phyloP scores from a whole-genome alignment of 1,140 invertebrate genomes.

The Ditylenchus dipsaci region DNA sequence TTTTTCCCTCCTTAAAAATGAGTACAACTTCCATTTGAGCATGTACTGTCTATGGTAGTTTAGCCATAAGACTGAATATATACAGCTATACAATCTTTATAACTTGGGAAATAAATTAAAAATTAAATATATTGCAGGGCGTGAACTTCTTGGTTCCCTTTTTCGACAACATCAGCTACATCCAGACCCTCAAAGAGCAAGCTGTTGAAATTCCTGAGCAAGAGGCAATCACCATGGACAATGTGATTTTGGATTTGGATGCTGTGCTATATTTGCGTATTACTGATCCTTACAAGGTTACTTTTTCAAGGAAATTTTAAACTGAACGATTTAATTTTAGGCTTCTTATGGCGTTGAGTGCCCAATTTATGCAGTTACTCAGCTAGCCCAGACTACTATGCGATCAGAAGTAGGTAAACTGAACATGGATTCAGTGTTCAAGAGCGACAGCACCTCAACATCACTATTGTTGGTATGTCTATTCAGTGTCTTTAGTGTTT shows the following conservation, averaged over 20 bases:
- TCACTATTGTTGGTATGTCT: slow-evolving; percentile 75
- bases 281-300: slow-evolving; percentile 80
- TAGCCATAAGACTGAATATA: too few relatives aligned
- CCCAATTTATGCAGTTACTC: slow-evolving; percentile 95
- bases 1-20: too few relatives aligned
- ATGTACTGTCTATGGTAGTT: too few relatives aligned
- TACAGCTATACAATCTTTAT: too few relatives aligned
- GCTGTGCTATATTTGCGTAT: slow-evolving; percentile 85
- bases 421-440: slow-evolving; percentile 86
- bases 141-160: slow-evolving; percentile 87
- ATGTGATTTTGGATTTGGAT: slow-evolving; percentile 63
- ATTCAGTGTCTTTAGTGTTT: too few relatives aligned
- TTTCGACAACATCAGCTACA: slow-evolving; percentile 88
- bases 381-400: slow-evolving; percentile 97
- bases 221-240: slow-evolving; percentile 82
- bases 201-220: slow-evolving; percentile 98
- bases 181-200: slow-evolving; percentile 97
- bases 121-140: slow-evolving; percentile 68
- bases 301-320: neutral
- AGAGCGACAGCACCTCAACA: slow-evolving; percentile 90
- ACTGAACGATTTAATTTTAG: slow-evolving; percentile 47
- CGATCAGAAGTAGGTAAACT: slow-evolving; percentile 94
- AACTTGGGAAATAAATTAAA: too few relatives aligned
- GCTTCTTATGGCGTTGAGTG: slow-evolving; percentile 97
- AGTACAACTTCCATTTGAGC: too few relatives aligned